Evolutionary conservation across 1,140 invertebrate genomes (phyloP).

Genomic region (Oryzaephilus surinamensis): DNA sequence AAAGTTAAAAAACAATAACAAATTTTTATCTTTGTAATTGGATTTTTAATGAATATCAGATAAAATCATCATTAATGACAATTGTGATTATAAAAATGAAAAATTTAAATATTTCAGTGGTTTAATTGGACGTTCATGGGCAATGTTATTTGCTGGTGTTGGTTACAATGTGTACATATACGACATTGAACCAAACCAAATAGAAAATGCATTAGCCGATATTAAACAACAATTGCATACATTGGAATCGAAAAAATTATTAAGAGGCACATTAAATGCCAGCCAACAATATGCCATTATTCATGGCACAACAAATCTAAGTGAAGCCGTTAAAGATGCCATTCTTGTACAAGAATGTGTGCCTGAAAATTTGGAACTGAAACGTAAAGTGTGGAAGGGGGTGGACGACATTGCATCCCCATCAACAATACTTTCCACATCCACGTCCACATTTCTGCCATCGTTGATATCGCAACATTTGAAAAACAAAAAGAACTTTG

Average conservation of each 20-base stretch:
- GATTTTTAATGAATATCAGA: too few species aligned
- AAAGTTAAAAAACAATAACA: too few species aligned
- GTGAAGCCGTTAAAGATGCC: constrained; percentile 56
- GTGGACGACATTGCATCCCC: constrained; percentile 65
- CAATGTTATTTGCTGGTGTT: constrained; percentile 89
- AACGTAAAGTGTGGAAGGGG: constrained; percentile 66
- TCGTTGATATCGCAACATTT: constrained; percentile 74
- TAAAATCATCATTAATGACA: neutral
- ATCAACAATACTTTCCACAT: constrained; percentile 74
- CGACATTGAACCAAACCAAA: constrained; percentile 67
- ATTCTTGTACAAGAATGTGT: constrained; percentile 84
- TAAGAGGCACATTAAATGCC: constrained; percentile 63
- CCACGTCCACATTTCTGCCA: constrained; percentile 81
- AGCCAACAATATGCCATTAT: constrained; percentile 68
- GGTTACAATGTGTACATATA: constrained; percentile 80
- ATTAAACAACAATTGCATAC: constrained; percentile 61
- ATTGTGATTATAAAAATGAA: neutral
- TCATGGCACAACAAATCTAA: constrained; percentile 56
- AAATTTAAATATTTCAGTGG: constrained; percentile 58
- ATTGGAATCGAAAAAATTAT: constrained; percentile 57
- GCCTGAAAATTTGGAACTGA: constrained; percentile 78
- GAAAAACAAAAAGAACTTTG: constrained; percentile 49
- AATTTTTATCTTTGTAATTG: too few species aligned
- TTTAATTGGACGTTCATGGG: constrained; percentile 87
- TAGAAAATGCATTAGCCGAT: constrained; percentile 59